A percentile compares a stretch with the other conserved stretches of the same genome.
Evolutionary conservation across 2,113 vertebrate genomes (phyloP).

Genomic region (Rhinichthys klamathensis): DNA sequence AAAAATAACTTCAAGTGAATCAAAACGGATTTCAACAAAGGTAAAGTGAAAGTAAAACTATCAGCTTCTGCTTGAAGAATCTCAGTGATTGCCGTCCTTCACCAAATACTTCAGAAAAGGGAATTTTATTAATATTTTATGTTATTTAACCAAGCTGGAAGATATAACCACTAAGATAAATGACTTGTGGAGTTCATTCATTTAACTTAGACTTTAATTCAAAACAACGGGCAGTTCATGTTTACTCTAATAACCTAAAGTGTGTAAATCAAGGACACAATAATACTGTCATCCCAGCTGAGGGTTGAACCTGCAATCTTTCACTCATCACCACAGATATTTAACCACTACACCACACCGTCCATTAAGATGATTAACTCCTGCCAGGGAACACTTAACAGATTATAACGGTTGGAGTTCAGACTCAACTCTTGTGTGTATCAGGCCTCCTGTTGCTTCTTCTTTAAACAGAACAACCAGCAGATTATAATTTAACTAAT

Average conservation of each 20-base stretch:
- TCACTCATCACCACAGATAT: neutral
- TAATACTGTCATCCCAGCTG: neutral
- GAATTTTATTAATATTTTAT: fast-evolving
- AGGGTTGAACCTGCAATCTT: neutral
- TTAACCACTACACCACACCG: neutral
- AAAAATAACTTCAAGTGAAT: too few relatives aligned
- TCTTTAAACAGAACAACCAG: neutral
- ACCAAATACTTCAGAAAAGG: neutral
- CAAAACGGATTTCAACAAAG: neutral
- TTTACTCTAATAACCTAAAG: neutral
- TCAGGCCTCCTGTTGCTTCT: constrained; percentile 36
- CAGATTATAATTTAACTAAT: neutral
- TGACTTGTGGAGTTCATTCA: too few relatives aligned
- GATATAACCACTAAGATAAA: neutral
- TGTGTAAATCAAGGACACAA: neutral
- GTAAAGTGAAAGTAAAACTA: constrained; percentile 21
- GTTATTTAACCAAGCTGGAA: neutral
- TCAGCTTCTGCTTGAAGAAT: neutral
- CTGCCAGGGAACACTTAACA: neutral
- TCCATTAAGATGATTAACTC: neutral
- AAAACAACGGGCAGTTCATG: neutral
- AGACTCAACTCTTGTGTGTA: neutral
- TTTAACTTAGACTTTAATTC: neutral
- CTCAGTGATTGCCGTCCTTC: neutral
- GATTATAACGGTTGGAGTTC: neutral